Evolutionary conservation across 2,113 vertebrate genomes (phyloP), one percentile per base, ranked within the genome.

Genomic region (Murina feae): DNA sequence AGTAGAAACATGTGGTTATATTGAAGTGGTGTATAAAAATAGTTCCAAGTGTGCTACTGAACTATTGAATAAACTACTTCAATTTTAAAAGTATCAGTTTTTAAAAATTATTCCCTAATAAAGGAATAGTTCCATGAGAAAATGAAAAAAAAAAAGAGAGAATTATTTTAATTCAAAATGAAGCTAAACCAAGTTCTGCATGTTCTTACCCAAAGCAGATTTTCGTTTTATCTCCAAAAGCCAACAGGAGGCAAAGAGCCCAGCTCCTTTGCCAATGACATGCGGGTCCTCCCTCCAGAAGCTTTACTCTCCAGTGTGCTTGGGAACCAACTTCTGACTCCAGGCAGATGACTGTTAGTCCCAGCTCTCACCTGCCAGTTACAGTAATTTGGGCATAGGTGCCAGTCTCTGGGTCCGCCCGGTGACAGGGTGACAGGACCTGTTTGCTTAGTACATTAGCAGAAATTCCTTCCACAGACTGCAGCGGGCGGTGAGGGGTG

Each of bases 401-500:
- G 72, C 35, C 93, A 88, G 87, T 51, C 83, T 87, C n/a, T 72
- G 65, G 93, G 93, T 86, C 95, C 91, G 69, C 95, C 44, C 96
- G 95, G 94, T 98, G 97, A 97, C 97, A 97, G 98, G 96, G 95
- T 97, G 94, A 75, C 93, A 91, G 96, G 97, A 98, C 98, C 97
- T 98, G 97, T 98, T 98, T 97, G 95, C 98, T 98, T 97, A 96
- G 95, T 96, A 97, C 97, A 97, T 98, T 97, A 98, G 96, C 93
- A 97, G 96, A 97, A 94, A 97, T 96, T 96, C 94, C 86, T 97
- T 97, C 97, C 95, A 94, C 42, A 68, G 53, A 53, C 78, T 72
- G 39, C 49, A 72, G 51, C n/a, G 18, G 42, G 86, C 6, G 14
- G 87, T 35, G 66, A n/a, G 58, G 53, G 58, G 65, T 37, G 44